Evolutionary conservation across 2,888 invertebrate species (phyloP), one percentile per base, ranked within the genome.

Genomic region (Antheraea yamamai): DNA sequence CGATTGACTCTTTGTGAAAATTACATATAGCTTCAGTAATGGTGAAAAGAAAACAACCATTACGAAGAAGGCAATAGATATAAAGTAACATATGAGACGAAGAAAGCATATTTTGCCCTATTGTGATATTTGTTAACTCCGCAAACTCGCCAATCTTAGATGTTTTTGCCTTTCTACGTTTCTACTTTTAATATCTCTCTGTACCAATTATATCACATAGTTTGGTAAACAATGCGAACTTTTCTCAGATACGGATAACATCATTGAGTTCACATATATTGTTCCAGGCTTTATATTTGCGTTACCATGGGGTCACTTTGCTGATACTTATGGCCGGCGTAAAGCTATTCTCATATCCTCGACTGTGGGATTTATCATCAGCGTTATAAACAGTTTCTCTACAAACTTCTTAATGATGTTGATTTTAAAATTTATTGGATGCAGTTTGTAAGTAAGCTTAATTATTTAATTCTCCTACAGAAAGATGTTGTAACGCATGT

Each of bases 291-390:
- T 85, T 12, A 51, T 87, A 16, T 84, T 85, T 73, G 85, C 87
- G 10, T 86, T 82, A 64, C 83, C 83, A 1, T 97, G 97, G 97
- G 97, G 97, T 8, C 95, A 96, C 35, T 89, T 96, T 75, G 96
- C 97, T 0, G 97, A 97, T 84, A 95, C 95, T 73, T 64, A 95
- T 76, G 97, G 97, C 0, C 95, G 97, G n/a, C 93, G 95, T 68
- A 91, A 88, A 72, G 92, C 95, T 0, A 79, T 95, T 0, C 87
- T 95, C 39, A 83, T 89, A 10, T 88, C 94, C 0, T 83, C 95
- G 0, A 81, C 87, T 0, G 80, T 92, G 0, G 95, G 96, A 55
- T 91, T 95, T 72, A 66, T 95, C 14, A 84, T 95, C 39, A 94
- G 96, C 0, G 82, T 95, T 0, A 81, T 91, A 8, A 95, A 95